Conservation (phyloP, 1,140 invertebrate genomes). For the Drosophila orena region DNA sequence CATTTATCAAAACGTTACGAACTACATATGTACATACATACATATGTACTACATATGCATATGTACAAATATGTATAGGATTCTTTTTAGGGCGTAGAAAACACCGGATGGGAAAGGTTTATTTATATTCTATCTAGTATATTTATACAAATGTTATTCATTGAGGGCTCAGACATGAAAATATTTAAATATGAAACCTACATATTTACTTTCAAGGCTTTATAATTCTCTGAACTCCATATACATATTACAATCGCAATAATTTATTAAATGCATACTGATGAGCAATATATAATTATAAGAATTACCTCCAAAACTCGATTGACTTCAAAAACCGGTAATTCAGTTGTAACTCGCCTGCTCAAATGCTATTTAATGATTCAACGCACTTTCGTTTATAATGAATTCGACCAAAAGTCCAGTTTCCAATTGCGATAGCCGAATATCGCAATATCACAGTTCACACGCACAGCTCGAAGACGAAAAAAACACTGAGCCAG, state of each 20-base stretch:
- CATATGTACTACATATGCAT: no score
- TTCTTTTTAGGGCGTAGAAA: not conserved
- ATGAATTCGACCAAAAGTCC: constrained; percentile 23
- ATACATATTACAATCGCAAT: no score
- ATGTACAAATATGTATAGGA: not conserved
- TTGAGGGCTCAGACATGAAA: constrained; percentile 11
- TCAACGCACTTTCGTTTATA: constrained; percentile 42
- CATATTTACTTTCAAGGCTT: no score
- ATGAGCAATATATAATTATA: no score
- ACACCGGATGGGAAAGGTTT: no score
- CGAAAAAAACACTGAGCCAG: constrained; percentile 43
- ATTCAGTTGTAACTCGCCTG: constrained; percentile 47
- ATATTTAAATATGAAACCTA: no score
- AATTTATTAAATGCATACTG: not conserved
- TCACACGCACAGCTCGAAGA: constrained; percentile 58
- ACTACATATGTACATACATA: no score
- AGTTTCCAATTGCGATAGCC: constrained; percentile 42
- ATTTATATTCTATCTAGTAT: no score
- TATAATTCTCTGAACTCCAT: no score
- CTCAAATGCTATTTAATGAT: constrained; percentile 26
- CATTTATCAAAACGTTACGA: no score
- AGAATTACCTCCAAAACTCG: constrained; percentile 1
- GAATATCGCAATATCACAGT: constrained; percentile 33
- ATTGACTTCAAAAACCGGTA: constrained; percentile 26
- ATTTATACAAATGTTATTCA: not conserved